phyloP scores from a whole-genome alignment of 2,113 vertebrate genomes.

The Castor canadensis region DNA sequence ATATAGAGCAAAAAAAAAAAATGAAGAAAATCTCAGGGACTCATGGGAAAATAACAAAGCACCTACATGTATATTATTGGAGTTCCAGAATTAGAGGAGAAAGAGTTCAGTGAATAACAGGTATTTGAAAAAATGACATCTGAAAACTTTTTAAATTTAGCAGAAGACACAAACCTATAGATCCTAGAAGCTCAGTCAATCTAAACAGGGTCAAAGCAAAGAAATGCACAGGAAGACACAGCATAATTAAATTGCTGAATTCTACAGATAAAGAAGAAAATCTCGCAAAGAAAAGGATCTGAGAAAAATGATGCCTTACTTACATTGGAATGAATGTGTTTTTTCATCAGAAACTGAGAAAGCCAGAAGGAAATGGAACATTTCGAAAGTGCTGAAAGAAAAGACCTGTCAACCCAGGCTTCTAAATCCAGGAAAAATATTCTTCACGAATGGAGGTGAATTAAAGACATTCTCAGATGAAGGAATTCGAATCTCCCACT shows the following conservation, averaged over 20 bases:
- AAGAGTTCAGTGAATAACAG: not conserved
- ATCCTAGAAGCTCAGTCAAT: constrained; percentile 19
- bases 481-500: not conserved
- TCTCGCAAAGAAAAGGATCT: not conserved
- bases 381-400: not conserved
- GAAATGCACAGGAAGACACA: not conserved
- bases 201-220: not conserved
- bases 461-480: constrained; percentile 15
- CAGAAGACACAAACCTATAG: constrained; percentile 23
- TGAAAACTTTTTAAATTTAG: not conserved
- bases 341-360: constrained; percentile 27
- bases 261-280: not conserved
- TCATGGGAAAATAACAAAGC: not conserved
- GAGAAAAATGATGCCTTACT: not conserved
- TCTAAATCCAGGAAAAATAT: constrained; percentile 42
- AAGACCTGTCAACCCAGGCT: not conserved
- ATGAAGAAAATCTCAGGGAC: not conserved
- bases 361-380: not conserved
- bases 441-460: not conserved
- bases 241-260: not conserved
- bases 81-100: not conserved
- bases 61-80: not conserved
- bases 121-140: not conserved
- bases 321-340: not conserved
- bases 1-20: not conserved